phyloP scores from a whole-genome alignment of 53 echinoderm and acorn worm species.

The Stichopus horrens region DNA sequence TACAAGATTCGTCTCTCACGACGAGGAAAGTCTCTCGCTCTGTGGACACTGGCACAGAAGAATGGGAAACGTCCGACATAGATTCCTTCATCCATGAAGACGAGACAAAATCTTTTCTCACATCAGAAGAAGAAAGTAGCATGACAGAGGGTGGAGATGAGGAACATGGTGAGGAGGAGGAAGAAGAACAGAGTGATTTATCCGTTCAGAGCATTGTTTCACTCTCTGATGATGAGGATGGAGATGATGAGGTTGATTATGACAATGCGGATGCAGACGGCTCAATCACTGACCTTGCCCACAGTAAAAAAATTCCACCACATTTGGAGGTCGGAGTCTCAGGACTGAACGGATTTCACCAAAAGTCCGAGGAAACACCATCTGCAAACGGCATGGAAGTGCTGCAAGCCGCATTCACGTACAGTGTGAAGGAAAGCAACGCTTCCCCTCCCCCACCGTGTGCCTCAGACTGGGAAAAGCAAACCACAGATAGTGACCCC shows the following conservation, averaged over 20 bases:
- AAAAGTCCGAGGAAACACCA: background rate
- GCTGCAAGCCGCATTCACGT: background rate
- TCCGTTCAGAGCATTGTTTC: constrained; percentile 27
- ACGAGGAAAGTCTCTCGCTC: background rate
- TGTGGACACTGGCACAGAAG: background rate
- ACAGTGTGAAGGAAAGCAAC: background rate
- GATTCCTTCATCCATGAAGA: background rate
- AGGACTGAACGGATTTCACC: background rate
- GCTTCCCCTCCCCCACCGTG: background rate
- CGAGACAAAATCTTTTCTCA: constrained; percentile 1
- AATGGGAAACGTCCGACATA: constrained; percentile 15
- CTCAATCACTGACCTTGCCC: background rate
- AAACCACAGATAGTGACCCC: constrained; percentile 3
- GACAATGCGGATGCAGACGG: background rate
- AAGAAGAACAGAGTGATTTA: background rate
- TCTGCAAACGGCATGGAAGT: background rate
- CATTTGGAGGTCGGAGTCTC: background rate
- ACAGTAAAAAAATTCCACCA: background rate
- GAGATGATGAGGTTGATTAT: background rate
- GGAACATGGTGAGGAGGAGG: background rate
- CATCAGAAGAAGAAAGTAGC: constrained; percentile 17
- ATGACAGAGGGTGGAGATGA: background rate
- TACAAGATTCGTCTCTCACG: background rate
- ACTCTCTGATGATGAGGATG: background rate
- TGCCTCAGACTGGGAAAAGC: background rate